Evolutionary conservation across 2,888 invertebrate species (phyloP).

Genomic region (Tenthredo notha): DNA sequence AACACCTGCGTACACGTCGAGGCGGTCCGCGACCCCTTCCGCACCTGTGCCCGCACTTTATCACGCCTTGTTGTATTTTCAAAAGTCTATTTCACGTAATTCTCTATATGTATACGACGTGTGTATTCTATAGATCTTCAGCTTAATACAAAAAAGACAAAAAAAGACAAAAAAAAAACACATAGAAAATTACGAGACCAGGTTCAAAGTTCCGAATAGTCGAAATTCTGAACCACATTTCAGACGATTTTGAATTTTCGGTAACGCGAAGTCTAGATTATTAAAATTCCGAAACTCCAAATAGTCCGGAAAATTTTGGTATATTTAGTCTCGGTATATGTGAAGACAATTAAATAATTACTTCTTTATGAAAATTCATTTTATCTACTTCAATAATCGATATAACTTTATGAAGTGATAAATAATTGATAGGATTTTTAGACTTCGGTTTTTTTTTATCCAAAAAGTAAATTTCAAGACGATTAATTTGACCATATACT

Average conservation of each 20-base stretch:
- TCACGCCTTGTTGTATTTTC: constrained; percentile 49
- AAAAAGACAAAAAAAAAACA: not conserved
- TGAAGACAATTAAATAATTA: too few species aligned
- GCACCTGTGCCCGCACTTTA: constrained; percentile 54
- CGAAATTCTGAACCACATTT: not conserved
- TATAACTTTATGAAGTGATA: too few species aligned
- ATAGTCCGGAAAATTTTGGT: not conserved
- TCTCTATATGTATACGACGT: not conserved
- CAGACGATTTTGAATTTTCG: not conserved
- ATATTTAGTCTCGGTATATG: too few species aligned
- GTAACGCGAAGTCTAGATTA: not conserved
- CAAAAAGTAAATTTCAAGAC: too few species aligned
- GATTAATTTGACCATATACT: too few species aligned
- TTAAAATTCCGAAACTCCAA: not conserved
- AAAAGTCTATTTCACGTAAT: constrained; percentile 50
- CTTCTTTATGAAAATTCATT: too few species aligned
- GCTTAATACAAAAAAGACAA: not conserved
- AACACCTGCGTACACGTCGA: constrained; percentile 52
- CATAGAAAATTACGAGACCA: not conserved
- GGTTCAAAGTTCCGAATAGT: not conserved
- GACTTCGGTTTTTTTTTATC: too few species aligned
- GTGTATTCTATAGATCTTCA: not conserved
- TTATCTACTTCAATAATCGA: too few species aligned
- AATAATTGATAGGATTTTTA: too few species aligned
- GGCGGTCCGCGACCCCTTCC: constrained; percentile 50